Percentiles rank a stretch among this genome's conserved stretches.
These are phyloP conservation scores for Dromas ardeola DNA, from an alignment of 2,113 vertebrate species.

Conservation along the genomic window DNA sequence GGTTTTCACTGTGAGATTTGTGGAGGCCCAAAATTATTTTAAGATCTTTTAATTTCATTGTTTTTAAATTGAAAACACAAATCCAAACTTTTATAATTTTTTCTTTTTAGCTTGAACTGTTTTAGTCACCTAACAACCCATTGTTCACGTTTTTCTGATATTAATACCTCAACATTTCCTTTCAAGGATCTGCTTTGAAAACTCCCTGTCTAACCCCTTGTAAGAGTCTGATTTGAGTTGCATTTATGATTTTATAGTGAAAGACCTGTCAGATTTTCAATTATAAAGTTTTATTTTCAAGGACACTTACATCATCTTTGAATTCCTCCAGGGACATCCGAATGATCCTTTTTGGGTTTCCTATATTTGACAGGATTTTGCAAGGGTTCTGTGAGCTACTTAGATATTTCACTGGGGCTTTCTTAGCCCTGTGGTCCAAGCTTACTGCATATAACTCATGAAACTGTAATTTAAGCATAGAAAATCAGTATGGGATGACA, in stretches of 20 bases:
- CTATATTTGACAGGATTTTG: not conserved
- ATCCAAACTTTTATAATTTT: not conserved
- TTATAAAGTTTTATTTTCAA: not conserved
- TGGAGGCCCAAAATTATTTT: not conserved
- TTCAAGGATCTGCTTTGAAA: not conserved
- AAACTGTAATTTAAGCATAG: not conserved
- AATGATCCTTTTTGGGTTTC: not conserved
- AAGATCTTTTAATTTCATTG: not conserved
- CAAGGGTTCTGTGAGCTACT: not conserved
- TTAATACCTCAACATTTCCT: not conserved
- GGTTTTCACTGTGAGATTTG: not conserved
- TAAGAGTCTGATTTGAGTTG: not conserved
- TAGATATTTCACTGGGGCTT: not conserved
- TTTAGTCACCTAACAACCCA: not conserved
- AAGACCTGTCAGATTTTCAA: not conserved
- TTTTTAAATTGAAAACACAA: not conserved
- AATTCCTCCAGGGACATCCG: not conserved
- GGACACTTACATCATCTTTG: not conserved
- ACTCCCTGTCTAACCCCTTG: not conserved
- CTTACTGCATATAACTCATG: not conserved
- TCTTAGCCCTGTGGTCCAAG: not conserved
- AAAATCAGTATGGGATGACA: not conserved
- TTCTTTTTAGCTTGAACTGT: not conserved
- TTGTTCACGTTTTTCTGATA: not conserved
- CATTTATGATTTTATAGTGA: not conserved